A percentile compares a stretch with the other conserved stretches of the same genome.
Conservation (phyloP, 1,140 invertebrate genomes). For the Paraescarpia echinospica region DNA sequence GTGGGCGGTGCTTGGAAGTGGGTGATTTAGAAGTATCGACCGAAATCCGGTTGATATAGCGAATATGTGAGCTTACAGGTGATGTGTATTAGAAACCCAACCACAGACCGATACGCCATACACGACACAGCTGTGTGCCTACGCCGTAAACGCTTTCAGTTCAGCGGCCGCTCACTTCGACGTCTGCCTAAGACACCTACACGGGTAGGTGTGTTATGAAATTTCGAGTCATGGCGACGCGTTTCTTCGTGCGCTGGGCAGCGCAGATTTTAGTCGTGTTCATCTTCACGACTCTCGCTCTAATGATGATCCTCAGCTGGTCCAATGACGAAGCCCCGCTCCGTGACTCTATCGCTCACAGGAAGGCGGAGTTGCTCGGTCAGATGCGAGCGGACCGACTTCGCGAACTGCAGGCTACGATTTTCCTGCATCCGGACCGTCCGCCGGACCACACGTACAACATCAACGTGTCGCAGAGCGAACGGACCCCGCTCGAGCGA, state of each 20-base stretch:
- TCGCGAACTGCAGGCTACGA: slow-evolving; percentile 26
- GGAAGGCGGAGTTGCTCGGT: slow-evolving; percentile 1
- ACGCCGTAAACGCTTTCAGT: neutral
- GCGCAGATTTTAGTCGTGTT: slow-evolving; percentile 25
- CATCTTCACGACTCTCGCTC: slow-evolving; percentile 25
- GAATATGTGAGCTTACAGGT: neutral
- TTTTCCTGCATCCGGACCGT: slow-evolving; percentile 26
- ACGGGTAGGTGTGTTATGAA: neutral
- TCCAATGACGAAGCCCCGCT: neutral
- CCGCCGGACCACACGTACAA: slow-evolving; percentile 28
- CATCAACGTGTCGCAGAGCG: slow-evolving; percentile 30
- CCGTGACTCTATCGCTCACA: neutral
- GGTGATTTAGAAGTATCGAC: neutral
- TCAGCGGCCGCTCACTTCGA: neutral
- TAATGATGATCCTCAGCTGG: slow-evolving; percentile 16
- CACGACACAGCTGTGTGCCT: neutral
- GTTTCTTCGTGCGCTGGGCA: neutral
- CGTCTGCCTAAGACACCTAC: neutral
- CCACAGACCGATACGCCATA: neutral
- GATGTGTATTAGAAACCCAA: neutral
- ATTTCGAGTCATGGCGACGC: neutral
- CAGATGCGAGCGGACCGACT: slow-evolving; percentile 18
- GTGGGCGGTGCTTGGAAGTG: neutral
- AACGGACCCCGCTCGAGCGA: slow-evolving; percentile 26
- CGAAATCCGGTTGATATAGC: neutral